Evolutionary conservation across 2,113 vertebrate species (phyloP).

Genomic region (Campylorhamphus procurvoides): DNA sequence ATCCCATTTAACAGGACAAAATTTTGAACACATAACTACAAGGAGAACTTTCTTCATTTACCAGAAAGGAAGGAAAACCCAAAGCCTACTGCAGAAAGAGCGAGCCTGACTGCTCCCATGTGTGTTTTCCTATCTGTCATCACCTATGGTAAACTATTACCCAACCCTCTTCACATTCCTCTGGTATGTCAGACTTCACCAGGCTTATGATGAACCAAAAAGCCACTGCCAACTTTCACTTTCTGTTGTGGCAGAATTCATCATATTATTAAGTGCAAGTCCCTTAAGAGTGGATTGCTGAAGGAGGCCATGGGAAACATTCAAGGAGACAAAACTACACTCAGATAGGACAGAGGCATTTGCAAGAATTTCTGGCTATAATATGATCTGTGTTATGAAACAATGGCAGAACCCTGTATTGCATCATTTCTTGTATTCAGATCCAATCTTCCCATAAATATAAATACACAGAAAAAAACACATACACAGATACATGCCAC

Average conservation of each 20-base stretch:
- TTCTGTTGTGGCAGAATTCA: neutral
- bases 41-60: neutral
- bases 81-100: neutral
- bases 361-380: neutral
- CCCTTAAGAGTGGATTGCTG: neutral
- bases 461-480: neutral
- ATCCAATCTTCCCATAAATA: neutral
- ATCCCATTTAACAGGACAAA: neutral
- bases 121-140: neutral
- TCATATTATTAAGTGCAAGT: neutral
- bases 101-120: neutral
- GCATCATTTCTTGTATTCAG: neutral
- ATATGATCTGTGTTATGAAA: neutral
- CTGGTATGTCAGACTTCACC: neutral
- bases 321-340: neutral
- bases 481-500: neutral
- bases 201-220: neutral
- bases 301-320: neutral
- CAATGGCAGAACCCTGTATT: neutral
- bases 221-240: constrained; percentile 6
- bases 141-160: neutral
- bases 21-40: neutral
- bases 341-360: neutral
- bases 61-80: neutral
- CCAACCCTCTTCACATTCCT: neutral